Percentiles rank a stretch among this genome's conserved stretches.
These are phyloP conservation scores for Microchirus variegatus DNA, from an alignment of 2,797 vertebrate genomes.

Conservation along the genomic window DNA sequence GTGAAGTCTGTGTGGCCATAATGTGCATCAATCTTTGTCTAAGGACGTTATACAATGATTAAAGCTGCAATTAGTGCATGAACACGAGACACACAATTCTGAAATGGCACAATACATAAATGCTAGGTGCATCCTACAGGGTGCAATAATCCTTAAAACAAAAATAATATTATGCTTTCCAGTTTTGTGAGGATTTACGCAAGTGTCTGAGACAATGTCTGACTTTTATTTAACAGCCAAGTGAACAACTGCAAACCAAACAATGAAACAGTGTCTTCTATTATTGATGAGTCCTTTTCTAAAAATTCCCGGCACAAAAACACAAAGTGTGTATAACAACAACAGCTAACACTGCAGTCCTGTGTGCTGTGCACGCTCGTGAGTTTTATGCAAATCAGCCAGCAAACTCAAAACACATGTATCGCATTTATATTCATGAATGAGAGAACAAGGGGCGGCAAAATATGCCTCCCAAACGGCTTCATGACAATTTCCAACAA, in stretches of 20 bases:
- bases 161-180: slow-evolving; percentile 6
- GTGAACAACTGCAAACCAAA: neutral
- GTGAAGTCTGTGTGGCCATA: too few species aligned
- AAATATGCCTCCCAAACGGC: slow-evolving; percentile 37
- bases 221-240: slow-evolving; percentile 21
- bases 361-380: slow-evolving; percentile 13
- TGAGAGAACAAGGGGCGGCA: slow-evolving; percentile 17
- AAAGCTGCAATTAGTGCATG: slow-evolving; percentile 15
- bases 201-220: slow-evolving; percentile 26
- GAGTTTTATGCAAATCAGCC: slow-evolving; percentile 42
- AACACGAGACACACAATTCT: slow-evolving; percentile 22
- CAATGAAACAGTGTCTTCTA: neutral
- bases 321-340: slow-evolving; percentile 13
- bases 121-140: too few species aligned
- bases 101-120: neutral
- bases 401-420: slow-evolving; percentile 66
- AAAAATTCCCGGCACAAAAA: slow-evolving; percentile 17
- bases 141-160: too few species aligned
- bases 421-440: slow-evolving; percentile 66
- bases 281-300: slow-evolving; percentile 7
- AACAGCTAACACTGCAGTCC: slow-evolving; percentile 21
- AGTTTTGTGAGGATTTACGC: slow-evolving; percentile 13
- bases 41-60: neutral
- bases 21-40: too few species aligned
- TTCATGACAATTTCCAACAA: slow-evolving; percentile 29